Base-by-base conservation (phyloP, 1,140 invertebrate species). In the Drosophila azteca region DNA sequence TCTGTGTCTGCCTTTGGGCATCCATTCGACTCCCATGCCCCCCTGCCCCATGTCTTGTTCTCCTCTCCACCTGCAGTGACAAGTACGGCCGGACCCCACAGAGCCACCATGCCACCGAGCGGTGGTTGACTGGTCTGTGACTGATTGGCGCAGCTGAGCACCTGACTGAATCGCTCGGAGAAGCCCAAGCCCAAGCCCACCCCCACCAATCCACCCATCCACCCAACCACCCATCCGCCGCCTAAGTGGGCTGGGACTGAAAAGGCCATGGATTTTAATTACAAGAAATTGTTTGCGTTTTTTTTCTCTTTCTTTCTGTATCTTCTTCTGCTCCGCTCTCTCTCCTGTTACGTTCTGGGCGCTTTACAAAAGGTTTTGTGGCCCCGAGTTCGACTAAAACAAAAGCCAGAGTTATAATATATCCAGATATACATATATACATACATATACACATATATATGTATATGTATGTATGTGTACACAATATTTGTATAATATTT, bases 191-290 rank as follows among this genome's bases (percentile, higher is more conserved):
- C 55, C 9, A 20, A 20, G 17, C 17, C 17, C 17, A 1, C 17
- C 17, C 17, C 17, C 17, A 20, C 17, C 17, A 20, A 20, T 3
- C 26, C 43, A 20, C 43, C 52, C 26, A 26, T 26, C 31, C n/a
- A 0, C 20, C 20, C 44, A 15, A 9, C 45, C 31, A 17, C 17
- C 15, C 53, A 24, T 41, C 11, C 6, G 46, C 61, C 9, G 52
- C 9, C 63, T 57, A 63, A 50, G 70, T 63, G 69, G 70, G 63
- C 52, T 62, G 57, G 52, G 57, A 70, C 68, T 78, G 82, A 71
- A 85, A 82, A 78, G 82, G 82, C 82, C 82, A 85, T 87, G 82
- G 81, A 85, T 87, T 87, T 87, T 85, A 85, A 85, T 85, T 85
- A 85, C 82, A 87, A 87, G 77, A 87, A 85, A 82, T 87, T 85